Evolutionary conservation across 2,797 vertebrate species (phyloP).

Genomic region (Periophthalmus magnuspinnatus): DNA sequence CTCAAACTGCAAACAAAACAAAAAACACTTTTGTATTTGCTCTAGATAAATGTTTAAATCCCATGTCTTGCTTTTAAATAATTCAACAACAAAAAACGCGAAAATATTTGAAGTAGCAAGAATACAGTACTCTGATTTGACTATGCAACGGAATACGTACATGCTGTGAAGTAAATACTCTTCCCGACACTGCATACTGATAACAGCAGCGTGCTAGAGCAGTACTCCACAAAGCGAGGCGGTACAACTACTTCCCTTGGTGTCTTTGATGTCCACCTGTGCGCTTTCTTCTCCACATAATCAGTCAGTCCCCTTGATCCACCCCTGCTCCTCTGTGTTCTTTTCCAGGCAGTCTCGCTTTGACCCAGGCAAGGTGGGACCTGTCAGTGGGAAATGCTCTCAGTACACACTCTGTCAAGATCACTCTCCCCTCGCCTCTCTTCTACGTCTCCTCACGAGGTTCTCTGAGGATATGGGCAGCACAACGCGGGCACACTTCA

Average conservation of each 20-base stretch:
- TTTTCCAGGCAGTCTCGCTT: slow-evolving; percentile 47
- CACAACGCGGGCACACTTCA: slow-evolving; percentile 41
- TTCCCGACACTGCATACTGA: too few species aligned
- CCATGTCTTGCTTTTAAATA: too few species aligned
- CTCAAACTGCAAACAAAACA: too few species aligned
- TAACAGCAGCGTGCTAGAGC: background rate
- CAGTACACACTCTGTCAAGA: slow-evolving; percentile 53
- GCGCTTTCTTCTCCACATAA: slow-evolving; percentile 9
- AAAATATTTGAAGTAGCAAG: background rate
- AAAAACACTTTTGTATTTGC: too few species aligned
- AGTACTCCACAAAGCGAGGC: slow-evolving; percentile 26
- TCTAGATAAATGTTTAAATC: too few species aligned
- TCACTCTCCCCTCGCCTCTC: slow-evolving; percentile 37
- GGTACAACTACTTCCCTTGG: slow-evolving; percentile 6
- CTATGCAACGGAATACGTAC: too few species aligned
- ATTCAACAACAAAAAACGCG: background rate
- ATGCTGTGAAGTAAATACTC: too few species aligned
- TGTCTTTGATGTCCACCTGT: slow-evolving; percentile 20
- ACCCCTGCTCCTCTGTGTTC: slow-evolving; percentile 13
- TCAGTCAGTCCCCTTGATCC: slow-evolving; percentile 19
- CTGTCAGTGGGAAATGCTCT: slow-evolving; percentile 52
- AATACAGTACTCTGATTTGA: too few species aligned
- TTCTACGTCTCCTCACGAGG: slow-evolving; percentile 19
- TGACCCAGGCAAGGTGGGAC: slow-evolving; percentile 43
- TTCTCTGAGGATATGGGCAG: slow-evolving; percentile 49